These are phyloP conservation scores for Frankliniella fusca DNA, from an alignment of 2,888 invertebrate genomes.

Conservation along the genomic window DNA sequence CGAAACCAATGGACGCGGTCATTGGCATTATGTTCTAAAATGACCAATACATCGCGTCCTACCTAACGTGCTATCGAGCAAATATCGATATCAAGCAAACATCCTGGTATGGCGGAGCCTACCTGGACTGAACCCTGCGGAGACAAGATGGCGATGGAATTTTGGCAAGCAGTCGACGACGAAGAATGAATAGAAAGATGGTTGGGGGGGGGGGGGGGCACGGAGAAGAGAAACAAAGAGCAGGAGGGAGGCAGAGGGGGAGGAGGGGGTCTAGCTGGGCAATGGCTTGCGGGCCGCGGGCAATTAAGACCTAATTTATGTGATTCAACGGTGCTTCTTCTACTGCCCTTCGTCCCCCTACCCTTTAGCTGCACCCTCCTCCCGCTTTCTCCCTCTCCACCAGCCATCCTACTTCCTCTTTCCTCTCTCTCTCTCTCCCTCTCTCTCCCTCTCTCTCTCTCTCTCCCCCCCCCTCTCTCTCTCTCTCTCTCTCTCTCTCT, in stretches of 20 bases:
- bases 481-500: background rate
- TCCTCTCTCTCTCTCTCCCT: background rate
- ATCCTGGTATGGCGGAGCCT: too few species aligned
- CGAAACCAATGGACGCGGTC: too few species aligned
- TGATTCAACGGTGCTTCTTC: background rate
- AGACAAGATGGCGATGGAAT: too few species aligned
- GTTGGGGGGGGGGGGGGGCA: background rate
- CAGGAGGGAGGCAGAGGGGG: background rate
- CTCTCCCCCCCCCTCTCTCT: background rate
- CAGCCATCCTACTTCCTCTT: background rate
- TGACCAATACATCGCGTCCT: too few species aligned
- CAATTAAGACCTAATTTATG: constrained; percentile 20
- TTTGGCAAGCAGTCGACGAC: too few species aligned
- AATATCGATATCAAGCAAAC: too few species aligned
- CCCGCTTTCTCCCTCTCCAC: background rate
- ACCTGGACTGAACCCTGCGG: too few species aligned
- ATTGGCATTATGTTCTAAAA: too few species aligned
- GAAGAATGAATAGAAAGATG: too few species aligned
- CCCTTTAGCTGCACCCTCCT: background rate
- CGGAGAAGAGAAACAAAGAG: background rate
- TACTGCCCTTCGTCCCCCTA: background rate
- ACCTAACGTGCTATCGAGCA: too few species aligned
- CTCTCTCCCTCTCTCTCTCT: background rate
- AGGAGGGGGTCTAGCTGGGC: background rate
- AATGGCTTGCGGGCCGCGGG: background rate